A percentile compares a stretch with the other conserved stretches of the same genome.
phyloP scores from a whole-genome alignment of 2,113 vertebrate species.

The Uria aalge region DNA sequence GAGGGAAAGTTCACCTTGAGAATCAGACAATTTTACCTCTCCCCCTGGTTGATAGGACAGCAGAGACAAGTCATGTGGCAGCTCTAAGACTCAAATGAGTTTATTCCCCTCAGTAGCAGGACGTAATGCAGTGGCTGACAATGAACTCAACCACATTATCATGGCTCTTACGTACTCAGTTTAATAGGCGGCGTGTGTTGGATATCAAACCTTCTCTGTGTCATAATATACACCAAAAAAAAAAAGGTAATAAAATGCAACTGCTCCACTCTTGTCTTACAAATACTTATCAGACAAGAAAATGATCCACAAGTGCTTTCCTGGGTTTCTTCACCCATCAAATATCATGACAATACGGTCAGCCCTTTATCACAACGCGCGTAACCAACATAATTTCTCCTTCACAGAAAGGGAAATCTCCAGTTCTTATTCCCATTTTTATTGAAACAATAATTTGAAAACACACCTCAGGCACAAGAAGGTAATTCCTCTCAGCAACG shows the following conservation, averaged over 20 bases:
- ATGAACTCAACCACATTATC: not conserved
- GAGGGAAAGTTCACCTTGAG: not conserved
- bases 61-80: not conserved
- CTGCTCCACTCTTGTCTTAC: not conserved
- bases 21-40: not conserved
- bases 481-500: not conserved
- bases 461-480: not conserved
- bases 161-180: not conserved
- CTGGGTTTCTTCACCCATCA: not conserved
- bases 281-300: not conserved
- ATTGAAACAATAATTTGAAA: not conserved
- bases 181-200: accelerated
- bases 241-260: not conserved
- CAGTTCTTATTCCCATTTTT: not conserved
- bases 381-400: not conserved
- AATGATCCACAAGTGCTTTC: not conserved
- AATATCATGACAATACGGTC: not conserved
- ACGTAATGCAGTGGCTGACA: not conserved
- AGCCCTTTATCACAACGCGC: not conserved
- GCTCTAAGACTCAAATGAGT: not conserved
- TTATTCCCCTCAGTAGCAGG: not conserved
- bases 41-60: not conserved
- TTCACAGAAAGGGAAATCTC: not conserved
- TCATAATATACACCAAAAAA: not conserved
- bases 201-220: not conserved